Percentiles rank a stretch among this genome's conserved stretches.
phyloP scores from a whole-genome alignment of 2,888 invertebrate genomes.

The Ophioninae sp. region DNA sequence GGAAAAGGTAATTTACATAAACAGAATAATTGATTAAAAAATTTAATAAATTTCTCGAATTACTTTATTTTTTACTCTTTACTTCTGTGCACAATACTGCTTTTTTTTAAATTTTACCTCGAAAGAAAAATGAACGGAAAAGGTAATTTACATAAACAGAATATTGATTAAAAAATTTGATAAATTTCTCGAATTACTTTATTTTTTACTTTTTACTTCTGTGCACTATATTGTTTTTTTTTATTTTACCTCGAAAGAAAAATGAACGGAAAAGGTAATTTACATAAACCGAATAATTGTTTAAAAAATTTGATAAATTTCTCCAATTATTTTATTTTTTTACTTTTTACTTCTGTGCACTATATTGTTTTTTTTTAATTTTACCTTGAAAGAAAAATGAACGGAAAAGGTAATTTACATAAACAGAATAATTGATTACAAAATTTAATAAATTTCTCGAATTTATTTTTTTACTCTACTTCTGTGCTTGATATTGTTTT shows the following conservation, averaged over 20 bases:
- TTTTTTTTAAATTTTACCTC: neutral
- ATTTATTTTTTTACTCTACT: too few species aligned
- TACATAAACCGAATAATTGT: neutral
- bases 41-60: neutral
- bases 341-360: too few species aligned
- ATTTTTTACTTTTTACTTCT: too few species aligned
- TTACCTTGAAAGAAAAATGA: neutral
- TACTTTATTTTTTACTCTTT: too few species aligned
- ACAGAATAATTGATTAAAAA: neutral
- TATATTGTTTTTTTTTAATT: neutral
- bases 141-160: neutral
- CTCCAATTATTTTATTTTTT: neutral
- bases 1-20: neutral
- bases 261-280: neutral
- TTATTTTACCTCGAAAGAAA: neutral
- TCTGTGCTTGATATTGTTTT: too few species aligned
- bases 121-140: neutral
- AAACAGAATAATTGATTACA: neutral
- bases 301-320: neutral
- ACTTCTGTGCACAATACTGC: too few species aligned
- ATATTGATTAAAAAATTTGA: neutral
- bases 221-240: neutral
- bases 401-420: neutral
- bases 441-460: neutral
- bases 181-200: neutral